phyloP scores from a whole-genome alignment of 2,888 invertebrate species.

The Cephus nigrinus region DNA sequence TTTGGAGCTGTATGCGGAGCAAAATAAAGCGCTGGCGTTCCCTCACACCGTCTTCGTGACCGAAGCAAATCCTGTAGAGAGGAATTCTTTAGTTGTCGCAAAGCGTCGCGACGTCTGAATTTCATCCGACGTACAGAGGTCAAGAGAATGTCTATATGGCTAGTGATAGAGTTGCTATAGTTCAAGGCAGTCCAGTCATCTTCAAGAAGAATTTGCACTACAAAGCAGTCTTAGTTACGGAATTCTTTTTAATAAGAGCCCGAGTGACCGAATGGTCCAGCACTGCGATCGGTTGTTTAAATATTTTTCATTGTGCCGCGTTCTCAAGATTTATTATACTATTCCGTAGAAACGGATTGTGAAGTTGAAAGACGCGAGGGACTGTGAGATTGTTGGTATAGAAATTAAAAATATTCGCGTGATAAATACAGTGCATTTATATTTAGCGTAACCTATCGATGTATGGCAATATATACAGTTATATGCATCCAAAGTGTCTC shows the following conservation, averaged over 20 bases:
- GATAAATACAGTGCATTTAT: background rate
- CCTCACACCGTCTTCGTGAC: background rate
- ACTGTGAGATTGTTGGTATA: background rate
- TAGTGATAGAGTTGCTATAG: background rate
- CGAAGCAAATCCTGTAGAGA: background rate
- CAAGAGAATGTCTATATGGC: background rate
- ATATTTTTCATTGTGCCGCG: background rate
- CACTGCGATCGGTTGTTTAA: background rate
- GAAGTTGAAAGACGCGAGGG: background rate
- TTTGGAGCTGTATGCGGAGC: background rate
- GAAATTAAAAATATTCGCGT: background rate
- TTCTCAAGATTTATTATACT: background rate
- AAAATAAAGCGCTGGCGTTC: background rate
- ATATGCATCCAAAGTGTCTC: slow-evolving; percentile 3
- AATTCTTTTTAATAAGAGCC: background rate
- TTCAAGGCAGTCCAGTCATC: background rate
- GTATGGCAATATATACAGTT: background rate
- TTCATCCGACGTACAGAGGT: background rate
- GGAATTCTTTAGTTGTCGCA: background rate
- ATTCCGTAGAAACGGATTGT: background rate
- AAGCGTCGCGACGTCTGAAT: background rate
- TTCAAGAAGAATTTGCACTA: background rate
- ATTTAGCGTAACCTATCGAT: background rate
- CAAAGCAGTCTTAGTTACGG: background rate
- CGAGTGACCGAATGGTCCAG: background rate